Evolutionary conservation across 2,888 invertebrate genomes (phyloP), one percentile per base, ranked within the genome.

Genomic region (Drosophila imparisetae): DNA sequence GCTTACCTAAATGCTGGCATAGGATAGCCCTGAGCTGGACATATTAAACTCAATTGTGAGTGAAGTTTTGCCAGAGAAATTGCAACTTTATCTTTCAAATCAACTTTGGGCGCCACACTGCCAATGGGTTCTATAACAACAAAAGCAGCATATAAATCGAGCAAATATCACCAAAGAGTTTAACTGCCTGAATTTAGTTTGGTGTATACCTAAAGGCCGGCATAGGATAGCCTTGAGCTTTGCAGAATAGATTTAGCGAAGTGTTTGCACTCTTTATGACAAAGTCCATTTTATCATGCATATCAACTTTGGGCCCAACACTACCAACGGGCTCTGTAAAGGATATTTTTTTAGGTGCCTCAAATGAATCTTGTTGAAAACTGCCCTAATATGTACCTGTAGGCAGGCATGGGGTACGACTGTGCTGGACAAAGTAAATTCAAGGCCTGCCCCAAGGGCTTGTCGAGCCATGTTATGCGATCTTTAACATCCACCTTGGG

Each of bases 381-480:
- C 86, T 90, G 89, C 72, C 18, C 18, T 27, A 34, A n/a, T 94
- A 93, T 75, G 92, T 90, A 92, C 92, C 92, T 90, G 94, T 94
- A 95, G 75, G 93, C 92, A 76, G 95, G 95, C 92, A 95, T 95
- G 78, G 96, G 96, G 92, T 95, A 96, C 76, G 96, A 96, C 94
- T 96, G 96, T 70, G 96, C 96, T 91, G 96, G 96, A 92, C 96
- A 96, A 90, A 96, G 94, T 82, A 96, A 93, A 66, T 95, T 95
- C 90, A 96, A 94, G 89, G 94, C 94, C 8, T 72, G 55, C 6
- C 81, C 86, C 24, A 30, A 60, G 0, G 81, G 81, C 27, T 94
- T 93, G 89, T 94, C 94, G 78, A 95, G 94, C 93, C 94, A 95
- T 64, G 94, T 95, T 75, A 95, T 94, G 91, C 95, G 95, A 82